Conservation (phyloP, 2,113 vertebrate genomes). For the Motacilla tschutschensis region DNA sequence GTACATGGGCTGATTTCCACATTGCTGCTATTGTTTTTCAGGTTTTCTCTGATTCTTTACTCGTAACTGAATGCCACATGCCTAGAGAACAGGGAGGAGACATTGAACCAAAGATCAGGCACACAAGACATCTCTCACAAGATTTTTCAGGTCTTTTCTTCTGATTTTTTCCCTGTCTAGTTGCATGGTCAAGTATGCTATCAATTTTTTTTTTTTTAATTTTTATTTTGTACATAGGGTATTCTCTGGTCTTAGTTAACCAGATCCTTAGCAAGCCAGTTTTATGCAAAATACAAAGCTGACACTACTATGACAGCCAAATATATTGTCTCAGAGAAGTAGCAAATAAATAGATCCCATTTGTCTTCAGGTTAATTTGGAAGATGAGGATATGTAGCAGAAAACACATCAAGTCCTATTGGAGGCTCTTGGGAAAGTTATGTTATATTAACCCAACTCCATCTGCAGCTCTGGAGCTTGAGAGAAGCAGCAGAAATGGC, state of each 20-base stretch:
- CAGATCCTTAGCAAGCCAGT: background rate
- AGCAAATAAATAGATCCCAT: conserved; percentile 18
- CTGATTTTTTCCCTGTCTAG: background rate
- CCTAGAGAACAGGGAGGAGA: background rate
- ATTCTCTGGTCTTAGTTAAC: background rate
- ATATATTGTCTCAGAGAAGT: background rate
- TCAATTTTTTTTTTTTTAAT: background rate
- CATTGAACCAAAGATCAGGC: background rate
- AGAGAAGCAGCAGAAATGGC: conserved; percentile 5
- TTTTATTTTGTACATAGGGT: background rate
- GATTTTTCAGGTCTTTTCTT: background rate
- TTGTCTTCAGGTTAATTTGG: conserved; percentile 23
- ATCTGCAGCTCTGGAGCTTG: conserved; percentile 33
- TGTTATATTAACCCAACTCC: background rate
- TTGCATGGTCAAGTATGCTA: background rate
- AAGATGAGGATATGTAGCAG: background rate
- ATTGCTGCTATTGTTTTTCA: conserved; percentile 22
- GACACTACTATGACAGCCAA: background rate
- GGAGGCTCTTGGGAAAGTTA: conserved; percentile 1
- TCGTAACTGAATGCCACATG: background rate
- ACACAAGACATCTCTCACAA: background rate
- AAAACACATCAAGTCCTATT: background rate
- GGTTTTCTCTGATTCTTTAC: background rate
- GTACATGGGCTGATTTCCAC: background rate
- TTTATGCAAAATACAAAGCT: conserved; percentile 21